Evolutionary conservation across 1,140 invertebrate species (phyloP), one percentile per base, ranked within the genome.

Genomic region (Kradibia gibbosae): DNA sequence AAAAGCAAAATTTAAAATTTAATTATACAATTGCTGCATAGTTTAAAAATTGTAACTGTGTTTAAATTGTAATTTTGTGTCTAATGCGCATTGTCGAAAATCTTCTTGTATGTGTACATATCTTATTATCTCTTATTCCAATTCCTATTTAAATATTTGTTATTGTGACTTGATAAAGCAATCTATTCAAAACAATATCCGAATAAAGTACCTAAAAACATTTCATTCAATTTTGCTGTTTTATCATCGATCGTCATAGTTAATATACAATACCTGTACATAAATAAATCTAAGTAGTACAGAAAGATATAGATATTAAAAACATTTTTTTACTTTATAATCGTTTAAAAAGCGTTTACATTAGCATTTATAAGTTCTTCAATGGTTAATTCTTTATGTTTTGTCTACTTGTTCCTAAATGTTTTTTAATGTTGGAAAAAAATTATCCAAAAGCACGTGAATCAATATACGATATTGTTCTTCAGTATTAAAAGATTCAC

Each of bases 221-320:
- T 67, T 39, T 67, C 28, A 67, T 67, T 67, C 62, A 39, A 67
- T 15, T 67, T 39, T 67, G 62, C 34, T 39, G 1, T 67, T 67
- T 67, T 67, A 67, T 67, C 34, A 13, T 5, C 1, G 34, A 67
- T 34, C 34, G 10, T 39, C 20, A n/a, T 10, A n/a, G 36, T 36
- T 62, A 15, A 0, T 34, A 17, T 34, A 34, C 3, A 53, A 57
- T 25, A 57, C 17, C 8, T 15, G 13, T 39, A 65, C 62, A 65
- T 36, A 65, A 25, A 65, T 22, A 36, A 31, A 20, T 22, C 1
- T 8, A 3, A 65, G 36, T 3, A 13, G 22, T 1, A 11, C 5
- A 17, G 5, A 65, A 20, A 36, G 4, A 39, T 3, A 65, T 62
- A 57, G 1, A 22, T 17, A 65, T 8, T 28, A 31, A 15, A 65